phyloP scores from a whole-genome alignment of 2,113 vertebrate species.

The Bambusicola thoracicus region DNA sequence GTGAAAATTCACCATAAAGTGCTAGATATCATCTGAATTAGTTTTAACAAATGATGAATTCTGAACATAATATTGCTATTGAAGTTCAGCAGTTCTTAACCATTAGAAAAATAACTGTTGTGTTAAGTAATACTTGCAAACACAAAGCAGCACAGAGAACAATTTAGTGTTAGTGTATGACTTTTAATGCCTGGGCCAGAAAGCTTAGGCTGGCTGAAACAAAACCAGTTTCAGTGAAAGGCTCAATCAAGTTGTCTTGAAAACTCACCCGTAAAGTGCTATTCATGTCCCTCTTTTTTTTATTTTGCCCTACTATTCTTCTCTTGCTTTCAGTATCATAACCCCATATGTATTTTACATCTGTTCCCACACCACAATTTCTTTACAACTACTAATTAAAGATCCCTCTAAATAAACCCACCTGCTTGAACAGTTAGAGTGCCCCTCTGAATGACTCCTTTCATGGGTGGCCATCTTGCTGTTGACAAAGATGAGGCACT shows the following conservation, averaged over 20 bases:
- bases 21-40: background rate
- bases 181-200: background rate
- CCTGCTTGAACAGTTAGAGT: background rate
- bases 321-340: background rate
- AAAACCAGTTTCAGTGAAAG: background rate
- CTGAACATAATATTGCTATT: background rate
- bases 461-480: background rate
- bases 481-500: background rate
- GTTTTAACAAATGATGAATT: background rate
- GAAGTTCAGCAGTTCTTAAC: background rate
- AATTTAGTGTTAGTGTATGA: background rate
- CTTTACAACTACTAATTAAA: slow-evolving; percentile 31
- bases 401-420: background rate
- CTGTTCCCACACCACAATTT: background rate
- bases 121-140: background rate
- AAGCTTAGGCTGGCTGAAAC: background rate
- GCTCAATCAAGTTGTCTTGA: background rate
- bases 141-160: background rate
- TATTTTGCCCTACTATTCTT: background rate
- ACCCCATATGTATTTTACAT: background rate
- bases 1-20: background rate
- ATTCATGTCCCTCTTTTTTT: background rate
- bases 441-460: background rate
- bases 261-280: background rate
- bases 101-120: background rate